A percentile compares a stretch with the other conserved stretches of the same genome.
These are phyloP conservation scores for Drosophila multiciliata DNA, from an alignment of 2,888 invertebrate species.

Conservation along the genomic window DNA sequence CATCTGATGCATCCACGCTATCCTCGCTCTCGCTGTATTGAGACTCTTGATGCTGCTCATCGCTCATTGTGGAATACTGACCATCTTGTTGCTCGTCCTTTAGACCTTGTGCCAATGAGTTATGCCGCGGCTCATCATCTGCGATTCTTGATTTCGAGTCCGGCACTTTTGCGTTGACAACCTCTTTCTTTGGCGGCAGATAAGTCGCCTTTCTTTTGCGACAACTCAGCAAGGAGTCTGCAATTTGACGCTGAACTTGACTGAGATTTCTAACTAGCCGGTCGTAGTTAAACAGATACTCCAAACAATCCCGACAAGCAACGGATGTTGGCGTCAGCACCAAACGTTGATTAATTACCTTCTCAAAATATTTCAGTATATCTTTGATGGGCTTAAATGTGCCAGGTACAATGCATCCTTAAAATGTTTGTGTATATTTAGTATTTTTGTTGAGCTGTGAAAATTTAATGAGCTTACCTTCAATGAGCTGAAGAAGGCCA, in stretches of 20 bases:
- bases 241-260: constrained; percentile 70
- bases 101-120: background rate
- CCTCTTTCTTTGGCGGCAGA: constrained; percentile 31
- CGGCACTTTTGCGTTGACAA: constrained; percentile 30
- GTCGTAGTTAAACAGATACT: constrained; percentile 71
- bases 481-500: constrained; percentile 63
- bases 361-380: constrained; percentile 66
- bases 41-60: constrained; percentile 36
- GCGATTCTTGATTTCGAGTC: constrained; percentile 16
- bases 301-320: constrained; percentile 68
- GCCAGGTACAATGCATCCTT: constrained; percentile 68
- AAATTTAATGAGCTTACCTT: constrained; percentile 12
- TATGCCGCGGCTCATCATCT: background rate
- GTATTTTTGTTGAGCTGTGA: background rate
- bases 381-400: constrained; percentile 70
- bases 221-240: constrained; percentile 59
- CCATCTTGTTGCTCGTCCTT: constrained; percentile 25
- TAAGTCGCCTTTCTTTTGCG: constrained; percentile 43
- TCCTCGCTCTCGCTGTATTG: constrained; percentile 56
- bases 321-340: constrained; percentile 58
- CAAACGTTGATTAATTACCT: constrained; percentile 65
- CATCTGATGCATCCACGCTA: constrained; percentile 54
- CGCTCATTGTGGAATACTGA: constrained; percentile 12
- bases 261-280: constrained; percentile 67
- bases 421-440: constrained; percentile 12